These are phyloP conservation scores for Isichthys henryi DNA, from an alignment of 2,113 vertebrate species.

Conservation along the genomic window DNA sequence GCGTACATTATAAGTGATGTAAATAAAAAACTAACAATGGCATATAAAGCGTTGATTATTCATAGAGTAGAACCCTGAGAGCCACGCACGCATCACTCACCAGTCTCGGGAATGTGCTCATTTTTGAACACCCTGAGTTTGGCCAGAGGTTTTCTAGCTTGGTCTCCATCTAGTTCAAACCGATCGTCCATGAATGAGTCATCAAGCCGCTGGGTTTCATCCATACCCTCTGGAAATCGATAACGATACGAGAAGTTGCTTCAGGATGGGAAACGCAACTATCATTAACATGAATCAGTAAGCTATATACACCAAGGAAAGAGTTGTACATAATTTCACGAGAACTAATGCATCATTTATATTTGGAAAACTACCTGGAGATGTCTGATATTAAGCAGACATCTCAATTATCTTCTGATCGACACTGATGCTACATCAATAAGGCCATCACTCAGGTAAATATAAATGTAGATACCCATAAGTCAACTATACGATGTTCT, in stretches of 20 bases:
- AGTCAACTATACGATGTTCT: neutral
- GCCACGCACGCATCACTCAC: conserved; percentile 36
- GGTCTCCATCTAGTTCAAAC: conserved; percentile 47
- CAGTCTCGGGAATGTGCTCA: conserved; percentile 53
- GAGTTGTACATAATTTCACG: neutral
- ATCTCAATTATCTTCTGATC: neutral
- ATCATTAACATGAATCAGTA: neutral
- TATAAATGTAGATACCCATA: neutral
- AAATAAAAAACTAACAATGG: neutral
- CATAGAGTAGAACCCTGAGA: neutral
- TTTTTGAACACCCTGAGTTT: conserved; percentile 61
- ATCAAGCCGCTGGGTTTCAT: conserved; percentile 58
- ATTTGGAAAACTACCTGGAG: neutral
- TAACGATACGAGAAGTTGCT: neutral
- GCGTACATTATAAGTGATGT: neutral
- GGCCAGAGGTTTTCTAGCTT: conserved; percentile 42
- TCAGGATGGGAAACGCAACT: neutral
- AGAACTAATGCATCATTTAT: neutral
- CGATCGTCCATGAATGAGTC: conserved; percentile 46
- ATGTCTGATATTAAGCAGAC: neutral
- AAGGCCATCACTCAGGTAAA: neutral
- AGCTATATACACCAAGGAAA: neutral
- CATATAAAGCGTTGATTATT: neutral
- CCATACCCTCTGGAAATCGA: conserved; percentile 45
- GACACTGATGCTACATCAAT: neutral